Evolutionary conservation across 2,797 vertebrate genomes (phyloP), one percentile per base, ranked within the genome.

Genomic region (Anabacerthia variegaticeps): DNA sequence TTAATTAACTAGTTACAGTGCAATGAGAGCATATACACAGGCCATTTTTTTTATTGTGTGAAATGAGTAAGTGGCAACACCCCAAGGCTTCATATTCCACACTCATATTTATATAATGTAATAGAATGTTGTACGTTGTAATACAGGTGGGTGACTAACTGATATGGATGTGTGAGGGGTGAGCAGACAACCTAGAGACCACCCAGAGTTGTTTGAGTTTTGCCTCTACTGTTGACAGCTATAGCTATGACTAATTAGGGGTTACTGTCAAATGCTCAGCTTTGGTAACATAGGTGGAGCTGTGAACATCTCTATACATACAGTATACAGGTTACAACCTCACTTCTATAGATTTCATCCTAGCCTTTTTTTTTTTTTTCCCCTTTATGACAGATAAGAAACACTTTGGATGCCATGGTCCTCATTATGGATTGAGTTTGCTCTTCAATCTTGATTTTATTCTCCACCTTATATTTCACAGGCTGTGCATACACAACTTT

Each of bases 81-180:
- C 67, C 24, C 61, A 89, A 86, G 90, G 69, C 92, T 89, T 94
- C 46, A 1, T 44, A 83, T 80, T 95, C 95, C 81, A 84, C 43
- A 63, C 37, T 91, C 2, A 23, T 9, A 28, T 94, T 81, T 80
- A 66, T 56, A 59, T 36, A 67, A 69, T 3, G 2, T 69, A 94
- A 89, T 88, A 93, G 74, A 49, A 69, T 79, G 74, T 59, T 78
- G 21, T 4, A 1, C 0, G 1, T 63, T 84, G 43, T 84, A 44
- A 10, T 80, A 86, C 77, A 92, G 72, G 77, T 92, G 79, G 59
- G 54, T 84, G 72, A 90, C 72, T 94, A 92, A 92, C 85, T 90
- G 78, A 68, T 86, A 75, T 10, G 65, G 51, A 66, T 27, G 22
- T 87, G 28, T 73, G 62, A 92, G 58, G 58, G 32, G 24, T 0